Evolutionary conservation across 2,797 vertebrate genomes (phyloP), one percentile per base, ranked within the genome.

Genomic region (Rhinophrynus dorsalis): DNA sequence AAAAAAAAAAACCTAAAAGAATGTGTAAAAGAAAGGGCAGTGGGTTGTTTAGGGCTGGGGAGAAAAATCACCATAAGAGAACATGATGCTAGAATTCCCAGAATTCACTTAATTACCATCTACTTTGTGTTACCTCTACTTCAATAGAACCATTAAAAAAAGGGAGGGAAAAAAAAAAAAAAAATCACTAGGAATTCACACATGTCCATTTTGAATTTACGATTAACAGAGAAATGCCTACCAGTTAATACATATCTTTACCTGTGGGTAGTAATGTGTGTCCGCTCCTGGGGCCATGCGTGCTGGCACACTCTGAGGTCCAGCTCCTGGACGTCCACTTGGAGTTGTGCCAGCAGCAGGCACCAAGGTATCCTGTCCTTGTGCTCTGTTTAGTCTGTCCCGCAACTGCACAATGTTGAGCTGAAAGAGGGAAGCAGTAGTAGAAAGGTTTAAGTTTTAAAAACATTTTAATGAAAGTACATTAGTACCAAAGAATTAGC

Each of bases 351-450:
- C 67, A 20, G 76, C 24, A 0, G 85, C 78, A 7, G 86, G 82
- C 6, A 64, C 77, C 1, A 26, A 38, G 0, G 74, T 15, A 23
- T 85, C 87, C 58, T 92, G 86, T 20, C 93, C 94, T 10, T 96
- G 90, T 40, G 96, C 96, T 80, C 84, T 87, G 69, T 83, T 86
- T 17, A 99, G 92, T 67, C 97, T 89, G 20, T 98, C 92, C 1
- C 90, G 91, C 5, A 98, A 87, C 79, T 92, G 92, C 77, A 94
- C 61, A 1, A 97, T 85, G 66, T 90, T 77, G 3, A 84, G 82
- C 95, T 97, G 75, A 0, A 69, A 75, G 44, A 9, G 77, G 9
- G 5, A 47, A 62, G 5, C 11, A 35, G 15, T n/a, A n/a, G n/a
- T n/a, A n/a, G n/a, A n/a, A n/a, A n/a, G n/a, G n/a, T n/a, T n/a